A percentile compares a stretch with the other conserved stretches of the same genome.
Conservation (phyloP, 2,113 vertebrate species). For the Dicerorhinus sumatrensis region DNA sequence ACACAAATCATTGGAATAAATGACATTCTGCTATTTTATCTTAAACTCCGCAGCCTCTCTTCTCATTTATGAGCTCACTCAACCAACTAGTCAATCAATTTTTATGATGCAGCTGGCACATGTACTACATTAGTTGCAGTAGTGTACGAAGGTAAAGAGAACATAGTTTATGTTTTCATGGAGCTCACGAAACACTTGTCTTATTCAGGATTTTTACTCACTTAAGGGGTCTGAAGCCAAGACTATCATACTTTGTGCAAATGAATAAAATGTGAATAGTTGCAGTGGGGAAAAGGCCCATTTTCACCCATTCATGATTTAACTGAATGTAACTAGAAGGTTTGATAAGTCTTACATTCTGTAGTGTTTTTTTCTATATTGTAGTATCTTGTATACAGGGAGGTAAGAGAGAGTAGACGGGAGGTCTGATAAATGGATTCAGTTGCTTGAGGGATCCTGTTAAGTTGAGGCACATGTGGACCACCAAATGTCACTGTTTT, state of each 20-base stretch:
- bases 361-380: background rate
- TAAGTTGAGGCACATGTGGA: background rate
- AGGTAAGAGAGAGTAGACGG: background rate
- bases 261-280: conserved; percentile 19
- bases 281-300: background rate
- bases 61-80: conserved; percentile 42
- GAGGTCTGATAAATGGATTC: background rate
- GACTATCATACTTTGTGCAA: background rate
- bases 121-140: background rate
- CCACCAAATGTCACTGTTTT: background rate
- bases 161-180: background rate
- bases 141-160: background rate
- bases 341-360: background rate
- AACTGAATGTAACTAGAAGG: background rate
- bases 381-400: background rate
- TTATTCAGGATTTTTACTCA: conserved; percentile 12
- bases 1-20: background rate
- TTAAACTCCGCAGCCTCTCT: background rate
- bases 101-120: background rate
- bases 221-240: background rate
- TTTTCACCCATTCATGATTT: conserved; percentile 7
- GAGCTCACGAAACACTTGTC: background rate
- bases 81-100: background rate
- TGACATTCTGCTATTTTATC: background rate
- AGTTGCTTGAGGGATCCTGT: background rate